Conservation (phyloP, 2,113 vertebrate genomes). For the Antechinus flavipes region DNA sequence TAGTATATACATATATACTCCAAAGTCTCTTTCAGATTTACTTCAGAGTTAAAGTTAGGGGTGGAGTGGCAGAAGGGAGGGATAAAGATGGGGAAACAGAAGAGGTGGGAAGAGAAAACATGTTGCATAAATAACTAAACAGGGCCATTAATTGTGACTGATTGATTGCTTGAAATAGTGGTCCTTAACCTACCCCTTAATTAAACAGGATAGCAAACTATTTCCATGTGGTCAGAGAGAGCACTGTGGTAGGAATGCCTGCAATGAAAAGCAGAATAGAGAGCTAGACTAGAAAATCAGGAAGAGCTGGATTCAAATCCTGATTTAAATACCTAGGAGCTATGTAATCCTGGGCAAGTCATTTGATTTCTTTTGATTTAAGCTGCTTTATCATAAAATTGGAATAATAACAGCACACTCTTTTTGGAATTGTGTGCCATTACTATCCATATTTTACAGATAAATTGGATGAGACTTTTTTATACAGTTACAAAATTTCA, state of each 20-base stretch:
- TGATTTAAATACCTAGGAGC: neutral
- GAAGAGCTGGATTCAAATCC: neutral
- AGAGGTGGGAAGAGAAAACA: slow-evolving; percentile 69
- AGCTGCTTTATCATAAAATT: neutral
- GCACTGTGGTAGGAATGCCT: slow-evolving; percentile 38
- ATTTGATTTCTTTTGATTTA: neutral
- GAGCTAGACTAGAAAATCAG: neutral
- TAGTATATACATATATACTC: neutral
- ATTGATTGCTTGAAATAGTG: slow-evolving; percentile 73
- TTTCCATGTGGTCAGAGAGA: slow-evolving; percentile 54
- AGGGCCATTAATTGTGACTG: slow-evolving; percentile 70
- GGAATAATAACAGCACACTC: neutral
- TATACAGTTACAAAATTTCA: neutral
- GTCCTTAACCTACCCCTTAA: slow-evolving; percentile 63
- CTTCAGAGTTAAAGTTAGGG: slow-evolving; percentile 52
- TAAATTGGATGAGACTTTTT: neutral
- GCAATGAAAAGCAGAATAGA: neutral
- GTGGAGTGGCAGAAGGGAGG: slow-evolving; percentile 22
- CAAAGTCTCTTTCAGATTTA: slow-evolving; percentile 41
- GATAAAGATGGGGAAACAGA: slow-evolving; percentile 63
- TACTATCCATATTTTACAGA: too few relatives aligned
- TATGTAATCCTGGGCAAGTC: neutral
- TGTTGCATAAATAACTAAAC: slow-evolving; percentile 68
- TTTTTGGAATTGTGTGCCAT: neutral
- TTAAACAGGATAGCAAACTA: slow-evolving; percentile 77